Percentiles rank a stretch among this genome's conserved stretches.
These are phyloP conservation scores for Falco cherrug DNA, from an alignment of 2,797 vertebrate species.

Conservation along the genomic window DNA sequence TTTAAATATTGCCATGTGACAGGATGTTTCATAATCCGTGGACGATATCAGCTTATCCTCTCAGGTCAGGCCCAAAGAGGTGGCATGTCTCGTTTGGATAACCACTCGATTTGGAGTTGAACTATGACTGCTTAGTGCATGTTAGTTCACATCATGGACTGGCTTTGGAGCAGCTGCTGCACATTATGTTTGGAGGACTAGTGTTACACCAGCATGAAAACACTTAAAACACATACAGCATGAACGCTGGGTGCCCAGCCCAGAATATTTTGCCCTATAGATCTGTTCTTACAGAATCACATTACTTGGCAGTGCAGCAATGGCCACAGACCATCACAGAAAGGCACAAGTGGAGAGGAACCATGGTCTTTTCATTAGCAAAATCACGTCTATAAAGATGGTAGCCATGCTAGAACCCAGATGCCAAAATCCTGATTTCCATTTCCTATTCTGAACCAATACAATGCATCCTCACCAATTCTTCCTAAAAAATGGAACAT, in stretches of 20 bases:
- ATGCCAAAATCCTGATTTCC: background rate
- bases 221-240: rapidly evolving
- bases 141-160: background rate
- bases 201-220: background rate
- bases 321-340: background rate
- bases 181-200: background rate
- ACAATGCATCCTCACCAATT: rapidly evolving
- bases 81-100: background rate
- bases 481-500: background rate
- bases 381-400: background rate
- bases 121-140: background rate
- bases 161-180: background rate
- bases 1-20: background rate
- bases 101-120: background rate
- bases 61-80: background rate
- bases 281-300: background rate
- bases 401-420: background rate
- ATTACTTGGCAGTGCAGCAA: background rate
- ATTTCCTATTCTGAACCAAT: background rate
- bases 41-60: background rate
- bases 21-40: background rate
- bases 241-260: background rate
- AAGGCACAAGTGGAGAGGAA: background rate
- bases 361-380: background rate
- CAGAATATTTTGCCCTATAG: background rate